phyloP scores from a whole-genome alignment of 2,113 vertebrate species.

The Clarias gariepinus region DNA sequence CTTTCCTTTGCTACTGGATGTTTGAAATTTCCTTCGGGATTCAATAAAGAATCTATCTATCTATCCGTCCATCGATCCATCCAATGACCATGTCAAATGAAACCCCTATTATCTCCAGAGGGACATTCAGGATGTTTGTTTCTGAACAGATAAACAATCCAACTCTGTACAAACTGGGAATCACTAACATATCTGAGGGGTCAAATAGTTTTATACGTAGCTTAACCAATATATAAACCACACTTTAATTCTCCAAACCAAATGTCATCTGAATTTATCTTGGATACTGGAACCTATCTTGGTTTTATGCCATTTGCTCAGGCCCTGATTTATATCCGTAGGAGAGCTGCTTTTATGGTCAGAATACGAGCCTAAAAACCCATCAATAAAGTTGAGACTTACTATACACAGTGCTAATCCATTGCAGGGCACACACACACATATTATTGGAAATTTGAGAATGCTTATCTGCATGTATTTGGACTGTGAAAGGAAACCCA shows the following conservation, averaged over 20 bases:
- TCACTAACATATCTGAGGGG: background rate
- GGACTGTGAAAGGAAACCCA: no score
- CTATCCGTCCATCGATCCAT: no score
- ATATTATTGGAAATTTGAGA: no score
- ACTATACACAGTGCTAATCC: no score
- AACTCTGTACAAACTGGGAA: background rate
- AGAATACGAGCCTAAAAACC: background rate
- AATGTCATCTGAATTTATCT: background rate
- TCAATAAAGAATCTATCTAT: no score
- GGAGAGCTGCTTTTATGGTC: background rate
- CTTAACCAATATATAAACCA: background rate
- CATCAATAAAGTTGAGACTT: background rate
- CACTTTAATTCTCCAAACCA: slow-evolving; percentile 2
- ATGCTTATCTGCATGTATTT: no score
- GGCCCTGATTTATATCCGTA: background rate
- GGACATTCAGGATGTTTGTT: background rate
- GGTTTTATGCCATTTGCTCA: background rate
- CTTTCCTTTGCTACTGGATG: no score
- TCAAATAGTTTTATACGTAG: background rate
- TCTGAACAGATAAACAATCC: background rate
- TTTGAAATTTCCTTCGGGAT: no score
- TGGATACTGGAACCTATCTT: background rate
- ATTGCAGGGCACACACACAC: no score
- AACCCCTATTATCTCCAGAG: background rate
- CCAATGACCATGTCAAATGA: background rate